phyloP scores from a whole-genome alignment of 2,113 vertebrate genomes.

The Pomatorhinus ruficollis region DNA sequence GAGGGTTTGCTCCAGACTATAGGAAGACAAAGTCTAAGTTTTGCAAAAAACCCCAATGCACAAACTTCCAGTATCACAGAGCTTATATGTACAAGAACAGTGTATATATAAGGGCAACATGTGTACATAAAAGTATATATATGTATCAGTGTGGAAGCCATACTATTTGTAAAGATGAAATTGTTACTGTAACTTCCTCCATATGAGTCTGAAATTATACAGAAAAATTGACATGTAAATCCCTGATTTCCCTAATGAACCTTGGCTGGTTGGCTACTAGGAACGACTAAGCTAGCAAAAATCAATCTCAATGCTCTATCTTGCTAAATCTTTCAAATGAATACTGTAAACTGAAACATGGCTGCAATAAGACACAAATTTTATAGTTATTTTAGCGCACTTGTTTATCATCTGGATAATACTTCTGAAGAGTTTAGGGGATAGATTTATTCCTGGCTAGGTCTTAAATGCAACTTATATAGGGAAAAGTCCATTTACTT shows the following conservation, averaged over 20 bases:
- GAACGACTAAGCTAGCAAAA: background rate
- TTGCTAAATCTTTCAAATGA: conserved; percentile 1
- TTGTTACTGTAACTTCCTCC: background rate
- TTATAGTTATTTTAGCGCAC: conserved; percentile 1
- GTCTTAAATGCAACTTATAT: background rate
- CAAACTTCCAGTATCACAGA: background rate
- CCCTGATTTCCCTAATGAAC: background rate
- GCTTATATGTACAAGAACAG: background rate
- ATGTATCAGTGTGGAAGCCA: background rate
- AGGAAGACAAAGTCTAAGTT: background rate
- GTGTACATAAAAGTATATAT: background rate
- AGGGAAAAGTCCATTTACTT: background rate
- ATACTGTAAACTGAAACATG: background rate
- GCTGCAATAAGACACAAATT: conserved; percentile 12
- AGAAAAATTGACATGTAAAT: background rate
- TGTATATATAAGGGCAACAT: background rate
- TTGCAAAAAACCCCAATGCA: background rate
- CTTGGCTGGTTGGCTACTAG: background rate
- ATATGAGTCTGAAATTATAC: background rate
- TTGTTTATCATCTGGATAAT: background rate
- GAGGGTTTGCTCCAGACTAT: background rate
- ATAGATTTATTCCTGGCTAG: background rate
- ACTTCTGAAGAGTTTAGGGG: background rate
- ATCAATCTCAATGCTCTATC: background rate
- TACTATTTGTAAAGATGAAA: background rate